Conservation (phyloP, 1,140 invertebrate genomes). For the Oryzaephilus surinamensis region DNA sequence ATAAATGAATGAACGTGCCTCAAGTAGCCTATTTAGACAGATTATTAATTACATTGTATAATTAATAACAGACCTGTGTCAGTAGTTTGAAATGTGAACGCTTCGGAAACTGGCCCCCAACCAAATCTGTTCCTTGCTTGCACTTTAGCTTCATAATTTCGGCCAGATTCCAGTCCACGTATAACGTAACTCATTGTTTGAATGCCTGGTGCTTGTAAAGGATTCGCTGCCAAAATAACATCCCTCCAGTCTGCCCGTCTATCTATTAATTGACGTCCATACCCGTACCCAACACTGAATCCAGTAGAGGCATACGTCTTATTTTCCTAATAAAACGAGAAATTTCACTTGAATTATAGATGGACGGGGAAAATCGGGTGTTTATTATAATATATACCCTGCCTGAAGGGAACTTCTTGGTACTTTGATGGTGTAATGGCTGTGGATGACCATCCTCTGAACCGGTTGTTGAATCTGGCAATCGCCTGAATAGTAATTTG, state of each 20-base stretch:
- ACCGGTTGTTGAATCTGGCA: conserved; percentile 41
- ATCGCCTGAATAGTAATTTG: conserved; percentile 49
- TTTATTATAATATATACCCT: conserved; percentile 15
- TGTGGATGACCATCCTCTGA: conserved; percentile 36
- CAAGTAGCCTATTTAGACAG: not conserved
- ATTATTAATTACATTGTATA: not conserved
- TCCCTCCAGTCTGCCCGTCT: conserved; percentile 46
- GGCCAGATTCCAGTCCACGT: conserved; percentile 43
- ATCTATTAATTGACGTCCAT: conserved; percentile 27
- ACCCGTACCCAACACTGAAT: conserved; percentile 25
- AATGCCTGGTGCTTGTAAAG: conserved; percentile 29
- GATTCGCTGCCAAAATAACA: conserved; percentile 45
- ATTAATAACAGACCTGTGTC: conserved; percentile 28
- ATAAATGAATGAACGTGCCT: no score
- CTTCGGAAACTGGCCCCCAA: conserved; percentile 47
- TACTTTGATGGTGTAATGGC: conserved; percentile 38
- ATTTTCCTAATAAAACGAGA: conserved; percentile 23
- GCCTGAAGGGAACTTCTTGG: conserved; percentile 23
- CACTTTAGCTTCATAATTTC: conserved; percentile 51
- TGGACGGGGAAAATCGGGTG: not conserved
- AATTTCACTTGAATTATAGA: not conserved
- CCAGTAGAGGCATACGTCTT: conserved; percentile 24
- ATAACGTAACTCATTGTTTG: conserved; percentile 51
- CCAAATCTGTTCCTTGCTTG: conserved; percentile 53
- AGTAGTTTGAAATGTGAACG: conserved; percentile 42